phyloP scores from a whole-genome alignment of 2,797 vertebrate species.

The Benthosema pterotum region DNA sequence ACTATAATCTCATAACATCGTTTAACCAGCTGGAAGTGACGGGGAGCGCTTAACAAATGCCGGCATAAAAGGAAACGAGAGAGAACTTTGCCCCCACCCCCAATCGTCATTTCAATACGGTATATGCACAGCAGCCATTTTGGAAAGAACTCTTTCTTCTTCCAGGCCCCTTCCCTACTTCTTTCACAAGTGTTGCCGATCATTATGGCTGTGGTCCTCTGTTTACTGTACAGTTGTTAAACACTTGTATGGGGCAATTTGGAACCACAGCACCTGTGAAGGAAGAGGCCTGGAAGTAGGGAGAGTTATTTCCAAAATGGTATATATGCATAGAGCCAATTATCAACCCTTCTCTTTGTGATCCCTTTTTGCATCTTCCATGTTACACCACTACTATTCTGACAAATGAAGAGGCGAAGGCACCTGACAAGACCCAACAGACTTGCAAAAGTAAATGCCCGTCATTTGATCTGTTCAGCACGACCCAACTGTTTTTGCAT shows the following conservation, averaged over 20 bases:
- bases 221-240: too few relatives aligned
- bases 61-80: neutral
- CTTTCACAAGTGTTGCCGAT: too few relatives aligned
- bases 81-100: neutral
- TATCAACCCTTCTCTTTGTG: conserved; percentile 17
- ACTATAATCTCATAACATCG: conserved; percentile 88
- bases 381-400: conserved; percentile 21
- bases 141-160: too few relatives aligned
- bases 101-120: neutral
- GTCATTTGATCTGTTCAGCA: conserved; percentile 6
- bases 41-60: conserved; percentile 65
- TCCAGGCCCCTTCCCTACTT: too few relatives aligned
- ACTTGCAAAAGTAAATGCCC: neutral
- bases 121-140: too few relatives aligned
- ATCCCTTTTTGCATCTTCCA: conserved; percentile 21
- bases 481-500: neutral
- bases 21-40: conserved; percentile 87
- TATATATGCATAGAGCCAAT: too few relatives aligned
- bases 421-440: neutral
- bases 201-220: too few relatives aligned
- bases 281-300: too few relatives aligned
- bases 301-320: too few relatives aligned
- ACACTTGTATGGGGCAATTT: too few relatives aligned
- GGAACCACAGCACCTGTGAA: too few relatives aligned
- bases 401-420: conserved; percentile 24